Evolutionary conservation across 2,797 vertebrate genomes (phyloP).

Genomic region (Crax fasciolata): DNA sequence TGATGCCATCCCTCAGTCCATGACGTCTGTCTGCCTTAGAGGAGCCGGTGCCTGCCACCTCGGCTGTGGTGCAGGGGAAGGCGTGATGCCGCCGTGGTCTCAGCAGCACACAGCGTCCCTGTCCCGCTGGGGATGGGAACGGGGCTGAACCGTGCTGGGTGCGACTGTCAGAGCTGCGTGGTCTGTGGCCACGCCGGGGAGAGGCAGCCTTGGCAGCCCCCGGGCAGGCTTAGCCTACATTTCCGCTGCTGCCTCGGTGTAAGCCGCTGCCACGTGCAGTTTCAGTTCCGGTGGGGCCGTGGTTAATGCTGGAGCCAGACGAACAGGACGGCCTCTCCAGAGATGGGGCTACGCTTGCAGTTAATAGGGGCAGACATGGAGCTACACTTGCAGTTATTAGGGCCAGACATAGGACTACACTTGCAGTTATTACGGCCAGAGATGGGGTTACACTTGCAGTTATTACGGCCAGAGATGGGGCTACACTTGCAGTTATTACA

Average conservation of each 20-base stretch:
- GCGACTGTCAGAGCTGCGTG: fast-evolving
- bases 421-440: too few relatives aligned
- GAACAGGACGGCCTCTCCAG: not conserved
- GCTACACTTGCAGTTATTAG: too few relatives aligned
- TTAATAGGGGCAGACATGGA: too few relatives aligned
- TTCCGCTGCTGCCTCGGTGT: not conserved
- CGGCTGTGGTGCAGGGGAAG: fast-evolving
- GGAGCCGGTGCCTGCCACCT: not conserved
- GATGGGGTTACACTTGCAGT: too few relatives aligned
- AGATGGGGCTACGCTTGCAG: too few relatives aligned
- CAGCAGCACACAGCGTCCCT: not conserved
- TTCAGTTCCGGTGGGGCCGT: not conserved
- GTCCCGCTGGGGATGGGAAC: not conserved
- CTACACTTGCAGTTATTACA: too few relatives aligned
- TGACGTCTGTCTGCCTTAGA: not conserved
- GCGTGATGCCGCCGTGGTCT: not conserved
- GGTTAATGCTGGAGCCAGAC: not conserved
- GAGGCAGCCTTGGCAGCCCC: not conserved
- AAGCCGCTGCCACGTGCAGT: not conserved
- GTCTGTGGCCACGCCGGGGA: not conserved
- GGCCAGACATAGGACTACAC: too few relatives aligned
- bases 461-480: too few relatives aligned
- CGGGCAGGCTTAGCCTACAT: not conserved
- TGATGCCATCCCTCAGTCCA: fast-evolving
- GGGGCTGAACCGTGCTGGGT: not conserved